Evolutionary conservation across 2,113 vertebrate genomes (phyloP), one percentile per base, ranked within the genome.

Genomic region (Thomomys bottae): DNA sequence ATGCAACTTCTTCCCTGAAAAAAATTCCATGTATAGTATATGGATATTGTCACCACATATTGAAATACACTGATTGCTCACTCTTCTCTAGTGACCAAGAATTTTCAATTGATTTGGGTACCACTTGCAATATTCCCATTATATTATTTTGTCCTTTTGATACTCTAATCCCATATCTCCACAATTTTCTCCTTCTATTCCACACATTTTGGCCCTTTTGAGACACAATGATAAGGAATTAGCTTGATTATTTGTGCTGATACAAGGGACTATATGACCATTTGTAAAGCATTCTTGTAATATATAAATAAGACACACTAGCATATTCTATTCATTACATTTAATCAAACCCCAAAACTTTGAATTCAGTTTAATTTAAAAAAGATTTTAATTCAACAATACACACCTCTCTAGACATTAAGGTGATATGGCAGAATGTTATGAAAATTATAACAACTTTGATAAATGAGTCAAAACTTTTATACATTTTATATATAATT

Each of bases 381-480:
- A 85, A 4, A 30, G n/a, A n/a, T n/a, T 36, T 11, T n/a, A 72
- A 15, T 45, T 68, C 24, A 88, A 59, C 21, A 92, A 2, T 26
- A 68, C 5, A 73, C 0, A 75, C 0, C 6, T 77, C 34, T 77
- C 18, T 21, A 77, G 4, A 70, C 38, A 45, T 49, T 66, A 57
- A 86, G 93, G 79, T 82, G 8, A 70, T 64, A 59, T 42, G 20
- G 45, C 18, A 2, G 12, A 66, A 32, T 34, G 40, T 30, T 66
- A 63, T 36, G 93, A 93, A 88, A 14, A 12, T 82, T 76, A 67
- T 23, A 89, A 1, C 11, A 92, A 71, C 61, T 63, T 70, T 64
- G 49, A 30, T 63, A 73, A 93, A 61, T n/a, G 7, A 32, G 21
- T 83, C 5, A n/a, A 42, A 32, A 71, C 49, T 0, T 38, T 18